Percentiles rank a stretch among this genome's conserved stretches.
Evolutionary conservation across 2,113 vertebrate species (phyloP).

Genomic region (Albula glossodonta): DNA sequence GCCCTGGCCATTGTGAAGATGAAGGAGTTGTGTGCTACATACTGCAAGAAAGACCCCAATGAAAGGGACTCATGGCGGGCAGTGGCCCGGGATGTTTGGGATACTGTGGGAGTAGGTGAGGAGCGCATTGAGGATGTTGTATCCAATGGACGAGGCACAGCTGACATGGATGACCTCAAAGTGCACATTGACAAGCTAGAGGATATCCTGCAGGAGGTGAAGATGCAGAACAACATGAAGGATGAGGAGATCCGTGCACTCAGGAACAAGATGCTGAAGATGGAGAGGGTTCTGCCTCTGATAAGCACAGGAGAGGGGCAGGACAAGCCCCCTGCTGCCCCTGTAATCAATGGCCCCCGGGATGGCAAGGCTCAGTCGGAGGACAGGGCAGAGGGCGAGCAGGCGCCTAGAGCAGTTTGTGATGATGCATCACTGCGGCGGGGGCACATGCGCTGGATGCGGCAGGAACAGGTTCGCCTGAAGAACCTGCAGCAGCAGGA

Average conservation of each 20-base stretch:
- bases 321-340: constrained; percentile 37
- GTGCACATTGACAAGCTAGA: constrained; percentile 96
- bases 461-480: constrained; percentile 89
- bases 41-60: constrained; percentile 94
- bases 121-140: constrained; percentile 89
- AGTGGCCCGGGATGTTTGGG: constrained; percentile 95
- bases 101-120: constrained; percentile 93
- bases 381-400: constrained; percentile 65
- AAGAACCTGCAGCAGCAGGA: constrained; percentile 96
- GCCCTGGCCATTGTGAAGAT: constrained; percentile 97
- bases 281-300: constrained; percentile 94
- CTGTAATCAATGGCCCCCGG: constrained; percentile 43
- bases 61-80: constrained; percentile 96
- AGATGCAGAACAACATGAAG: constrained; percentile 96
- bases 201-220: constrained; percentile 95
- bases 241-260: constrained; percentile 94
- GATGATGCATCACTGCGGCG: constrained; percentile 80
- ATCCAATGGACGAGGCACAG: constrained; percentile 69
- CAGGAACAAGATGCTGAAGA: constrained; percentile 95
- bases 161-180: constrained; percentile 91
- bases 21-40: constrained; percentile 94
- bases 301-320: constrained; percentile 72
- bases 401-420: constrained; percentile 66
- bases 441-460: constrained; percentile 88
- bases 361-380: constrained; percentile 61